These are phyloP conservation scores for Diaprepes abbreviatus DNA, from an alignment of 2,888 invertebrate genomes.

Conservation along the genomic window DNA sequence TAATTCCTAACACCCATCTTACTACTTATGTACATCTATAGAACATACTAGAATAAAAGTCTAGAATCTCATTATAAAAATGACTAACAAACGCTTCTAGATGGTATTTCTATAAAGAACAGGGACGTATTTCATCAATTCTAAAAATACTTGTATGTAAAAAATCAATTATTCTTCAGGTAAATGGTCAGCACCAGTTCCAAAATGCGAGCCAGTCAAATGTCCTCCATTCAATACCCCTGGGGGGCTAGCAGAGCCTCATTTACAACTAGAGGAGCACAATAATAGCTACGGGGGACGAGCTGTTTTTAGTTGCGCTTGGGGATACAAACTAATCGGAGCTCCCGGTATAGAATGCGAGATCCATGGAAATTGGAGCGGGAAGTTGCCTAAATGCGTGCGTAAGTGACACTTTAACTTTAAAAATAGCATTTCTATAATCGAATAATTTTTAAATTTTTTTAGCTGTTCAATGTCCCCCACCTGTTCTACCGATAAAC, in stretches of 20 bases:
- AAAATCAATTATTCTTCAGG: no score
- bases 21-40: no score
- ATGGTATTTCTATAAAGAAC: no score
- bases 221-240: conserved; percentile 80
- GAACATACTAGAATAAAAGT: no score
- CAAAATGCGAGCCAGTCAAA: conserved; percentile 82
- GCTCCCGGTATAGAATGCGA: conserved; percentile 85
- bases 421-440: background rate
- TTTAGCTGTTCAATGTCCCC: conserved; percentile 86
- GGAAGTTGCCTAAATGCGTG: conserved; percentile 80
- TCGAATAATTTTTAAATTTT: no score
- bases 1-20: no score
- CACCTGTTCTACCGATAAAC: conserved; percentile 80
- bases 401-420: conserved; percentile 70
- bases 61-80: no score
- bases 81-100: no score
- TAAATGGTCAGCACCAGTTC: conserved; percentile 83
- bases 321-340: conserved; percentile 85
- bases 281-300: conserved; percentile 86
- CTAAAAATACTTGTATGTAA: no score
- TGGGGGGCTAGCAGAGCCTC: conserved; percentile 77
- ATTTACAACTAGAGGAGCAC: conserved; percentile 82
- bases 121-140: no score
- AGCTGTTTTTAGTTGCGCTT: conserved; percentile 86
- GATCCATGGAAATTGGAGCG: conserved; percentile 84